A percentile compares a stretch with the other conserved stretches of the same genome.
These are phyloP conservation scores for Hemichromis elongatus DNA, from an alignment of 2,113 vertebrate genomes.

Conservation along the genomic window DNA sequence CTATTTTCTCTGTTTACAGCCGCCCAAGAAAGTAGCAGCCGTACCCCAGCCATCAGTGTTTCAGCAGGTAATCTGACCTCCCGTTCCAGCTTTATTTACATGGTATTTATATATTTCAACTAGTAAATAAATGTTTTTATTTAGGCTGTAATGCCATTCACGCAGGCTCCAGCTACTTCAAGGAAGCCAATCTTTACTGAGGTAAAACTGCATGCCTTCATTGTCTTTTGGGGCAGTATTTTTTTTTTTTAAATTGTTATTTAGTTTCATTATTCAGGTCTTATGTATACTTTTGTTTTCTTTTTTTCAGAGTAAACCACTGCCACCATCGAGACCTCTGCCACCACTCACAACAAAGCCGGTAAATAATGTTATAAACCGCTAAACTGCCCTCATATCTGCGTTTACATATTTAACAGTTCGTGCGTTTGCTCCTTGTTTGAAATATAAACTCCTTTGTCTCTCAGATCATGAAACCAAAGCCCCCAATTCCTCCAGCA, in stretches of 20 bases:
- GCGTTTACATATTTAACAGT: neutral
- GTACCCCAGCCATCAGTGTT: slow-evolving; percentile 13
- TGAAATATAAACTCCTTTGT: neutral
- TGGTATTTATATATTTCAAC: neutral
- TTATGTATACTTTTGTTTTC: neutral
- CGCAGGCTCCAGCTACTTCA: slow-evolving; percentile 28
- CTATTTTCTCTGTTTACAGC: slow-evolving; percentile 38
- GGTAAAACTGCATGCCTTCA: slow-evolving; percentile 23
- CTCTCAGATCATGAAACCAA: slow-evolving; percentile 52
- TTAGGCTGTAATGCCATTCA: slow-evolving; percentile 51
- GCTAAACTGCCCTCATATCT: neutral
- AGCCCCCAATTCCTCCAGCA: slow-evolving; percentile 62
- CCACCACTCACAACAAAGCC: slow-evolving; percentile 66
- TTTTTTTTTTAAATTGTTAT: neutral
- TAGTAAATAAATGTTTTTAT: slow-evolving; percentile 1
- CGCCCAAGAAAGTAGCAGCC: slow-evolving; percentile 30
- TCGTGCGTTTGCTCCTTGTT: neutral
- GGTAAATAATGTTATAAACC: slow-evolving; percentile 34
- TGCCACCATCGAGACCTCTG: slow-evolving; percentile 71
- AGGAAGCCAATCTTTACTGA: slow-evolving; percentile 33
- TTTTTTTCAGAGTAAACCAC: slow-evolving; percentile 57
- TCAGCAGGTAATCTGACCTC: slow-evolving; percentile 47
- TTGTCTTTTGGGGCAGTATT: neutral
- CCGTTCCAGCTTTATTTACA: neutral
- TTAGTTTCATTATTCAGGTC: neutral